Evolutionary conservation across 2,888 invertebrate genomes (phyloP).

Genomic region (Temnothorax rugatulus): DNA sequence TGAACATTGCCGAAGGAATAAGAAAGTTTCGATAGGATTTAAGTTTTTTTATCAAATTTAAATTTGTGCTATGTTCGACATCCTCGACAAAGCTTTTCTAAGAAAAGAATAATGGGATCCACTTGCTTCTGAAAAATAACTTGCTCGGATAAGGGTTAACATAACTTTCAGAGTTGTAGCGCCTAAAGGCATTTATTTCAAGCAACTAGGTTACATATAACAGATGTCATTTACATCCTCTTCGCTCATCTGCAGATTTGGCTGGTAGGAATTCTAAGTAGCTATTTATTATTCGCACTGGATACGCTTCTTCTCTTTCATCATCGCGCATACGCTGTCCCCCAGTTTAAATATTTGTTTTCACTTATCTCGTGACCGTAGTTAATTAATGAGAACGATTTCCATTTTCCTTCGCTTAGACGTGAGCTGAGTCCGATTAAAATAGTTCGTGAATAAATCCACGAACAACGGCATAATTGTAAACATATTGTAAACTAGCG

Average conservation of each 20-base stretch:
- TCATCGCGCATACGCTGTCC: background rate
- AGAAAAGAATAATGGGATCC: background rate
- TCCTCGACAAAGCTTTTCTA: background rate
- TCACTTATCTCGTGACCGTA: slow-evolving; percentile 27
- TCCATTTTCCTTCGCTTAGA: slow-evolving; percentile 28
- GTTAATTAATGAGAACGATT: slow-evolving; percentile 38
- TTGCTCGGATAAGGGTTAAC: slow-evolving; percentile 6
- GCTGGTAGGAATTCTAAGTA: slow-evolving; percentile 20
- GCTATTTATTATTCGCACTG: slow-evolving; percentile 42
- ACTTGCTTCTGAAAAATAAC: slow-evolving; percentile 8
- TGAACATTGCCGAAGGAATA: background rate
- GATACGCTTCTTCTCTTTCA: slow-evolving; percentile 40
- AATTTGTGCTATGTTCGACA: background rate
- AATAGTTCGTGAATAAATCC: slow-evolving; percentile 8
- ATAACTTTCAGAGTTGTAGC: background rate
- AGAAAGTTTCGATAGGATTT: background rate
- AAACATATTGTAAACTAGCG: background rate
- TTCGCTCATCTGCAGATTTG: slow-evolving; percentile 28
- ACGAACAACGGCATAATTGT: background rate
- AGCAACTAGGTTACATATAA: slow-evolving; percentile 3
- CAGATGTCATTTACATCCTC: slow-evolving; percentile 33
- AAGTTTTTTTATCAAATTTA: background rate
- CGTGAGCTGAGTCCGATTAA: slow-evolving; percentile 24
- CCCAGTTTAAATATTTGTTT: slow-evolving; percentile 45
- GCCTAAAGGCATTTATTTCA: slow-evolving; percentile 28